phyloP scores from a whole-genome alignment of 2,888 invertebrate genomes.

The Agonum fuliginosum region DNA sequence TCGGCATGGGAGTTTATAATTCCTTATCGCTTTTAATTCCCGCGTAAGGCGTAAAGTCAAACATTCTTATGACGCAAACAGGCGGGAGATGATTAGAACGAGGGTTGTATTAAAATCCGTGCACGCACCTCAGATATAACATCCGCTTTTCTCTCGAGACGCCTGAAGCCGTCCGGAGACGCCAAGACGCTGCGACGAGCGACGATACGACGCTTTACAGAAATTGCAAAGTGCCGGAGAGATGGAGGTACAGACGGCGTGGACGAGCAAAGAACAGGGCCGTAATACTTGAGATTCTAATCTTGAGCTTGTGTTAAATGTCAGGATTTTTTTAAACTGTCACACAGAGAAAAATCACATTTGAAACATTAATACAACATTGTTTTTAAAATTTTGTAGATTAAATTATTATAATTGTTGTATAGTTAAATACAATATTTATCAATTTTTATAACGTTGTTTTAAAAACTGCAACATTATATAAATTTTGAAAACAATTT shows the following conservation, averaged over 20 bases:
- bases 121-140: slow-evolving; percentile 44
- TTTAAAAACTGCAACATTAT: no score
- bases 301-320: no score
- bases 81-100: slow-evolving; percentile 41
- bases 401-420: no score
- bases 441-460: no score
- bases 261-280: background rate
- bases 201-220: background rate
- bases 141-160: background rate
- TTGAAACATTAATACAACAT: no score
- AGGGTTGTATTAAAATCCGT: slow-evolving; percentile 45
- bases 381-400: no score
- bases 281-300: background rate
- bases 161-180: no score
- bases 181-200: no score
- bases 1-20: slow-evolving; percentile 26
- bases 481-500: no score
- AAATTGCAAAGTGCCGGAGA: background rate
- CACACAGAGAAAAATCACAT: no score
- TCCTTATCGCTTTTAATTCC: slow-evolving; percentile 49
- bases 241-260: background rate
- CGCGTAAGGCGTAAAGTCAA: slow-evolving; percentile 10
- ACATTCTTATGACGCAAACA: slow-evolving; percentile 48
- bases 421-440: no score
- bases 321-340: no score